A percentile compares a stretch with the other conserved stretches of the same genome.
Evolutionary conservation across 1,140 invertebrate genomes (phyloP).

Genomic region (Eciton burchellii): DNA sequence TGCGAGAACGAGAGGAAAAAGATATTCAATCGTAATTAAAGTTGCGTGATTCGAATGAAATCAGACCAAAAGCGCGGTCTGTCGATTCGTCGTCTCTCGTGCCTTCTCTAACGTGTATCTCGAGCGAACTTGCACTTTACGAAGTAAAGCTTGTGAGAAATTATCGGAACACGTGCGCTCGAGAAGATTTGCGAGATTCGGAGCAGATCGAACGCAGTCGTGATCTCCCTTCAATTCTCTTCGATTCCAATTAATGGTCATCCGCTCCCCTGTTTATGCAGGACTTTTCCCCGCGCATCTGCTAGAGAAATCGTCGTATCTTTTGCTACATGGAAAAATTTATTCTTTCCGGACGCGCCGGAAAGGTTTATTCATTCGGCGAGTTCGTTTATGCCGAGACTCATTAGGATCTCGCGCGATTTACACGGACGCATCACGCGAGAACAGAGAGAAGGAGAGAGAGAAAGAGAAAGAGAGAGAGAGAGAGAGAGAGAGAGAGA

Average conservation of each 20-base stretch:
- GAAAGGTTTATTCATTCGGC: slow-evolving; percentile 12
- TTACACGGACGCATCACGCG: slow-evolving; percentile 26
- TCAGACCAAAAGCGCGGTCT: background rate
- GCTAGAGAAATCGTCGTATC: too few relatives aligned
- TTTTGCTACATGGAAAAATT: slow-evolving; percentile 33
- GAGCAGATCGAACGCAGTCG: slow-evolving; percentile 19
- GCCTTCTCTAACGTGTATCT: background rate
- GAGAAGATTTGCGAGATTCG: slow-evolving; percentile 6
- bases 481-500: too few relatives aligned
- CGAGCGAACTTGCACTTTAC: background rate
- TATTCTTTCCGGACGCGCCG: background rate
- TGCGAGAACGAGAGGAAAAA: background rate
- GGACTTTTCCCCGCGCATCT: too few relatives aligned
- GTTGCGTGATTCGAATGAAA: slow-evolving; percentile 16
- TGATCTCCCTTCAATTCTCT: background rate
- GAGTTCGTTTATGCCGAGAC: slow-evolving; percentile 6
- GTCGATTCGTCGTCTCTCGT: too few relatives aligned
- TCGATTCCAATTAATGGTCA: slow-evolving; percentile 1
- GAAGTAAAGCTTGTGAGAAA: background rate
- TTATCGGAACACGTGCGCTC: background rate
- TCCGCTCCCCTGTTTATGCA: too few relatives aligned
- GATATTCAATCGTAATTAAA: background rate
- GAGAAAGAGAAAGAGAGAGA: too few relatives aligned
- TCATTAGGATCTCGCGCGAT: slow-evolving; percentile 32
- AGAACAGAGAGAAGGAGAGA: too few relatives aligned